Evolutionary conservation across 1,140 invertebrate species (phyloP), one percentile per base, ranked within the genome.

Genomic region (Triops cancriformis): DNA sequence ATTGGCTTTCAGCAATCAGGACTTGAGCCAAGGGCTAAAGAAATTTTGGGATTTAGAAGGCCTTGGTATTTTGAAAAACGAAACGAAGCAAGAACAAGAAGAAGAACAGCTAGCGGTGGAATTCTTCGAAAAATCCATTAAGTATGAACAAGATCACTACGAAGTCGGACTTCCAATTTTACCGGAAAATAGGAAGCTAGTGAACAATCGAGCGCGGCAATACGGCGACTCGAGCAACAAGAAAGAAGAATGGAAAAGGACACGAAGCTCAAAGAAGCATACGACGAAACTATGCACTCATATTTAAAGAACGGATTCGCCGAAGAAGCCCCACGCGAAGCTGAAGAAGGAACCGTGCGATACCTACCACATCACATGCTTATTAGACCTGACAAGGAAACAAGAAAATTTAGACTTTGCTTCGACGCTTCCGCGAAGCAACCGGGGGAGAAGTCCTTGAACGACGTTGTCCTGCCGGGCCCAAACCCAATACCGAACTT

Each of bases 361-460:
- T 74, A 74, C 27, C 9, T 74, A 28, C 27, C 73, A 9, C 73
- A 74, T 74, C 73, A 42, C n/a, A 31, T 42, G 10, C 26, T 74
- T 1, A 26, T 74, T 26, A 74, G 26, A n/a, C 26, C 28, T 31
- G 26, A 74, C 23, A 74, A 10, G 26, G 31, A 31, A 28, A 41
- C 73, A 3, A 74, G 26, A 3, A 74, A 41, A 3, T 31, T 74
- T 14, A 10, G 73, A 27, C 31, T 74, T 37, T 9, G 31, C 7
- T 41, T 74, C 28, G 73, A 74, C 28, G 73, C 73, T 1, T 74
- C 73, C 2, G 73, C 73, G 5, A 74, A n/a, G 73, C 18, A 74
- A n/a, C 42, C 31, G 18, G 42, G 42, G 31, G 28, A 74, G 9
- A 31, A 31, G 7, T 74, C 73, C 10, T 31, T 74, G 73, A 74